A percentile compares a stretch with the other conserved stretches of the same genome.
Conservation (phyloP, 2,113 vertebrate species). For the Neodontobutis hainanensis region DNA sequence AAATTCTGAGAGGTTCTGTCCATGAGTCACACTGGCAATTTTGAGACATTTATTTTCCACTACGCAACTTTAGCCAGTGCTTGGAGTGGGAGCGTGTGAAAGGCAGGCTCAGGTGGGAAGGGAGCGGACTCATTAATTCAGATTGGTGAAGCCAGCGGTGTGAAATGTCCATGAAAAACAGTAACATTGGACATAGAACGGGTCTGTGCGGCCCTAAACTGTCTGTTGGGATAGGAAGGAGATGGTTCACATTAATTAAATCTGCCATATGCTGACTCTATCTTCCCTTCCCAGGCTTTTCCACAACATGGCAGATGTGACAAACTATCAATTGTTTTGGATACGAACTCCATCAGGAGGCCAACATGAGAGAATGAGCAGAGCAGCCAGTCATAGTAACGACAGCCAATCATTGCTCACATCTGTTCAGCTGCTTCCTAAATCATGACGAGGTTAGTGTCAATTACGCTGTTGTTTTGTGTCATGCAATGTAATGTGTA, state of each 20-base stretch:
- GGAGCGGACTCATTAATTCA: slow-evolving; percentile 34
- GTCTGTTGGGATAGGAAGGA: slow-evolving; percentile 32
- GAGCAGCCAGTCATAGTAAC: slow-evolving; percentile 6
- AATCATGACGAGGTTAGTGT: not conserved
- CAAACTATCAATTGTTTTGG: slow-evolving; percentile 63
- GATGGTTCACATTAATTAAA: slow-evolving; percentile 67
- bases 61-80: not conserved
- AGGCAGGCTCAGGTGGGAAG: slow-evolving; percentile 46
- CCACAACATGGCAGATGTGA: slow-evolving; percentile 58
- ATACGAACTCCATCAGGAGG: slow-evolving; percentile 53
- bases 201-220: slow-evolving; percentile 37
- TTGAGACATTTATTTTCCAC: not conserved
- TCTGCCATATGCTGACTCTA: slow-evolving; percentile 62
- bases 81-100: slow-evolving; percentile 18
- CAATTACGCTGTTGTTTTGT: not conserved
- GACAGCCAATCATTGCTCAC: no score
- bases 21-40: slow-evolving; percentile 8
- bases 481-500: not conserved
- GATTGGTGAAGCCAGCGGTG: slow-evolving; percentile 32
- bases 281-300: slow-evolving; percentile 29
- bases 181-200: slow-evolving; percentile 28
- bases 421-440: slow-evolving; percentile 1
- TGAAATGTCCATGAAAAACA: slow-evolving; percentile 44
- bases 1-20: slow-evolving; percentile 15
- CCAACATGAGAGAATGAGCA: slow-evolving; percentile 37